phyloP scores from a whole-genome alignment of 2,888 invertebrate species.

The Erynnis tages region DNA sequence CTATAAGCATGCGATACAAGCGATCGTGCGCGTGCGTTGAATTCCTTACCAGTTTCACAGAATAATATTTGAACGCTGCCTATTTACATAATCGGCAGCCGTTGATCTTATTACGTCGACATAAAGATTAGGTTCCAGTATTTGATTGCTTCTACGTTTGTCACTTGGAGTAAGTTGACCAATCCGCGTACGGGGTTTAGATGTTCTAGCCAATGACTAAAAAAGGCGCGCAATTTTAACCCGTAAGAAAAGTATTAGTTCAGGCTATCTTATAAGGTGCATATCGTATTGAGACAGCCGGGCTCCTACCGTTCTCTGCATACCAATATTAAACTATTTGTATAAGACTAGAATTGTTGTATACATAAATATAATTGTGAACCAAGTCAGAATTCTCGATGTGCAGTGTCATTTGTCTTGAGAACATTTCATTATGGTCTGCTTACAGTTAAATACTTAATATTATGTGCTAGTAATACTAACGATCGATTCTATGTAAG shows the following conservation, averaged over 20 bases:
- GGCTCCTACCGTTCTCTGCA: conserved; percentile 47
- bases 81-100: conserved; percentile 36
- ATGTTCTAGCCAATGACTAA: conserved; percentile 46
- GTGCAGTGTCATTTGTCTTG: background rate
- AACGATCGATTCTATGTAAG: background rate
- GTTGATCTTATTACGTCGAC: conserved; percentile 39
- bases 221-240: conserved; percentile 26
- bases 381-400: background rate
- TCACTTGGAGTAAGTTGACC: conserved; percentile 37
- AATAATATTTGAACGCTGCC: conserved; percentile 44
- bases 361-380: conserved; percentile 9
- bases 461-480: background rate
- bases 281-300: conserved; percentile 49
- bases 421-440: conserved; percentile 1
- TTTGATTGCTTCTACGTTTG: conserved; percentile 19
- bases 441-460: conserved; percentile 5
- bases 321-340: conserved; percentile 50
- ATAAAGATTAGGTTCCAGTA: conserved; percentile 38
- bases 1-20: conserved; percentile 57
- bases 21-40: conserved; percentile 58
- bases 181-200: conserved; percentile 41
- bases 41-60: conserved; percentile 54
- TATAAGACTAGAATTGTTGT: conserved; percentile 32
- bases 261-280: conserved; percentile 36
- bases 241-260: conserved; percentile 9